Evolutionary conservation across 2,888 invertebrate genomes (phyloP).

Genomic region (Eurytoma adleriae): DNA sequence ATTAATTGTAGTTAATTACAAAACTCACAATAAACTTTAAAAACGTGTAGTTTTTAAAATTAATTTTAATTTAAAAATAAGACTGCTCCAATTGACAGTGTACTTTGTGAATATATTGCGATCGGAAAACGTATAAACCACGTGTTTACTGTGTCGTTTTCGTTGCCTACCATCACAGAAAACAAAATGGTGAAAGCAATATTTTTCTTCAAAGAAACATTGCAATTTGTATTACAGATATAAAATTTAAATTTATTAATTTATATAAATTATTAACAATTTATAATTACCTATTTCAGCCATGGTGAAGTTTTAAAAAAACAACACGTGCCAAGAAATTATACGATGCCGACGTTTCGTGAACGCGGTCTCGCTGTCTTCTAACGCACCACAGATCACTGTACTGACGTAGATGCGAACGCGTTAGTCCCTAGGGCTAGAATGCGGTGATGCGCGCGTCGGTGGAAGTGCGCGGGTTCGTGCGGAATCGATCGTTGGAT

Average conservation of each 20-base stretch:
- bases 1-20: neutral
- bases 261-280: constrained; percentile 14
- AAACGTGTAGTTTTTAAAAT: neutral
- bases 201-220: neutral
- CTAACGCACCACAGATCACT: too few relatives aligned
- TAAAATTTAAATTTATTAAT: neutral
- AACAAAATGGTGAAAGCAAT: neutral
- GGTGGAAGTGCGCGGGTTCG: too few relatives aligned
- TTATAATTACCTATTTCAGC: constrained; percentile 56
- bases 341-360: constrained; percentile 30
- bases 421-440: too few relatives aligned
- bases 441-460: too few relatives aligned
- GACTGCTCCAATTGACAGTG: neutral
- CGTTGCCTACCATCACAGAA: constrained; percentile 35
- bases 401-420: too few relatives aligned
- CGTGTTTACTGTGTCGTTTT: constrained; percentile 49
- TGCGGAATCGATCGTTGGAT: too few relatives aligned
- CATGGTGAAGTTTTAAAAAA: constrained; percentile 48
- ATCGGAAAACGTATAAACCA: constrained; percentile 46
- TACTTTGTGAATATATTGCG: constrained; percentile 31
- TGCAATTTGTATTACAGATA: neutral
- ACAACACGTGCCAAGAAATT: constrained; percentile 43
- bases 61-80: neutral
- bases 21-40: neutral
- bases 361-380: neutral